Conservation (phyloP, 2,888 invertebrate species). For the Nyleta sp. region DNA sequence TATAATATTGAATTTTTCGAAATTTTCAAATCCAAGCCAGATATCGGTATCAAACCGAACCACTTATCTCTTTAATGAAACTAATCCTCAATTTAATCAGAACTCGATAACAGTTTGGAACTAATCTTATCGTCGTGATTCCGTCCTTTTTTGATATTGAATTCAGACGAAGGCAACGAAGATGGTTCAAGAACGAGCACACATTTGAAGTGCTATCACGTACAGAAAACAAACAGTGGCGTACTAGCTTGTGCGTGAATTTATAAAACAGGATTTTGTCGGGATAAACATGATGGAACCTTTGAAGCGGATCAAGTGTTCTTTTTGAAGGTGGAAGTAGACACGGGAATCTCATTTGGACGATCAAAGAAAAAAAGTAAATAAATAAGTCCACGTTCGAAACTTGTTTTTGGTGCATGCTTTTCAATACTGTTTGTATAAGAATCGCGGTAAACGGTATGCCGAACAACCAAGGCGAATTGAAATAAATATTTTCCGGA, state of each 20-base stretch:
- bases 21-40: background rate
- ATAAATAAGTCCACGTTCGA: background rate
- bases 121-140: background rate
- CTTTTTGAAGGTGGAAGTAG: conserved; percentile 3
- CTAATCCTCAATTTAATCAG: background rate
- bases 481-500: too few species aligned
- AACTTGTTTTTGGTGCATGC: background rate
- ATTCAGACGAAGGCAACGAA: background rate
- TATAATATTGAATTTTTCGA: too few species aligned
- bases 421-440: too few species aligned
- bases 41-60: background rate
- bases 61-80: conserved; percentile 12
- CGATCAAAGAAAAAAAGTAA: conserved; percentile 4
- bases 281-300: background rate
- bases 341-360: background rate
- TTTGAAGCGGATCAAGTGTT: conserved; percentile 1
- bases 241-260: too few species aligned
- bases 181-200: background rate
- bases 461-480: too few species aligned
- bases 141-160: background rate
- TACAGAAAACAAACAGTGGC: conserved; percentile 6
- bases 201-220: background rate
- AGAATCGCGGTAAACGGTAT: too few species aligned
- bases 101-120: conserved; percentile 5
- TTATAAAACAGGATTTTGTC: conserved; percentile 2